Percentiles rank a stretch among this genome's conserved stretches.
Evolutionary conservation across 2,888 invertebrate genomes (phyloP).

Genomic region (Trilocha varians): DNA sequence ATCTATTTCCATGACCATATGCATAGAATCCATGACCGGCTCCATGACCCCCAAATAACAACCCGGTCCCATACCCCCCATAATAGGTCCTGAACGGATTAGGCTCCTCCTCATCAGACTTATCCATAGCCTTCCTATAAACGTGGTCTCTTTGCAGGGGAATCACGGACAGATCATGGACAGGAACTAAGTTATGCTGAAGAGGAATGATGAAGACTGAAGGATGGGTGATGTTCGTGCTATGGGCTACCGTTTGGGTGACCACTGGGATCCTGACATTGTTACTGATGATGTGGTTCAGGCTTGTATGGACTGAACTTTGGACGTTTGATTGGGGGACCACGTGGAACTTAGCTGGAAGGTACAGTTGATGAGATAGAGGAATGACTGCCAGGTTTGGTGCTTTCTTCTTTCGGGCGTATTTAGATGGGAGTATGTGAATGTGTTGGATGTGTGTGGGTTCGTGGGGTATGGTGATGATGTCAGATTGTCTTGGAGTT

Average conservation of each 20-base stretch:
- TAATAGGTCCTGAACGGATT: conserved; percentile 44
- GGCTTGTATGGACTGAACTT: conserved; percentile 24
- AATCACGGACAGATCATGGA: conserved; percentile 54
- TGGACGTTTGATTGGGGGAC: conserved; percentile 40
- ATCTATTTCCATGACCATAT: conserved; percentile 30
- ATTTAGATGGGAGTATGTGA: not conserved
- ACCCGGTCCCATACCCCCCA: conserved; percentile 53
- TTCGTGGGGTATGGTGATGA: not conserved
- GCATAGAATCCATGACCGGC: conserved; percentile 59
- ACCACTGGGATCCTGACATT: conserved; percentile 31
- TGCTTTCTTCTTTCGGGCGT: conserved; percentile 27
- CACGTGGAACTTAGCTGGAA: conserved; percentile 42
- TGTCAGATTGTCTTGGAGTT: not conserved
- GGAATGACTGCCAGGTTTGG: conserved; percentile 34
- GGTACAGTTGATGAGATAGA: conserved; percentile 27
- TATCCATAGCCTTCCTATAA: conserved; percentile 27
- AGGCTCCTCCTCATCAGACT: conserved; percentile 30
- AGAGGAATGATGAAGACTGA: conserved; percentile 34
- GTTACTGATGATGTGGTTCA: conserved; percentile 26
- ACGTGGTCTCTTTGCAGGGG: conserved; percentile 36
- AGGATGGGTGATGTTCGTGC: conserved; percentile 32
- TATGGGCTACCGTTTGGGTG: conserved; percentile 33
- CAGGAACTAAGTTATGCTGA: conserved; percentile 37
- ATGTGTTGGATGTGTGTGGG: conserved; percentile 2
- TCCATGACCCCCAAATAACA: conserved; percentile 55